These are phyloP conservation scores for Piaya cayana DNA, from an alignment of 2,113 vertebrate species.

Conservation along the genomic window DNA sequence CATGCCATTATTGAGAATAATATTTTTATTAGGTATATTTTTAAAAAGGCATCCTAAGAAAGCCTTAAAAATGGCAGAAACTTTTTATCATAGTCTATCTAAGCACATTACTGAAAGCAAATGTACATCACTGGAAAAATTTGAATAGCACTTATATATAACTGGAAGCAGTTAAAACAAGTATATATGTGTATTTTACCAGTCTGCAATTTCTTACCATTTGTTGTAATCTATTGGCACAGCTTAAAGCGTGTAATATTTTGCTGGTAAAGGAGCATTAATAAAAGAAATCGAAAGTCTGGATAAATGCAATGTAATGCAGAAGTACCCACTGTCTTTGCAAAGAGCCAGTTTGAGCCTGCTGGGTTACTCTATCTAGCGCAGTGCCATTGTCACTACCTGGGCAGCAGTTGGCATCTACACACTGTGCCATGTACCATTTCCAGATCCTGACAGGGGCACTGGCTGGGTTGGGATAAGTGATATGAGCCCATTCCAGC, in stretches of 20 bases:
- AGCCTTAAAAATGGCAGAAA: not conserved
- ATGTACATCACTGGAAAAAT: not conserved
- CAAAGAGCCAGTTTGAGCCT: not conserved
- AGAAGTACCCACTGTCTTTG: not conserved
- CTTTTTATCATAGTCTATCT: not conserved
- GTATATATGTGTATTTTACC: not conserved
- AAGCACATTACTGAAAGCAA: not conserved
- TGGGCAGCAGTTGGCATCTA: not conserved
- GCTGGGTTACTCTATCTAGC: not conserved
- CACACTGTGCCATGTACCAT: no score
- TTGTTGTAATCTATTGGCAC: not conserved
- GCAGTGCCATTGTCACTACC: not conserved
- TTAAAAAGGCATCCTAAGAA: rapidly evolving
- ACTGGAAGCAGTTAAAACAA: not conserved
- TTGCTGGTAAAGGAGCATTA: not conserved
- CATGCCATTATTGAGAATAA: not conserved
- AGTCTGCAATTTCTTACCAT: not conserved
- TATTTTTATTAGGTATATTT: not conserved
- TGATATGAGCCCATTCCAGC: not conserved
- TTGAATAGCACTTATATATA: not conserved
- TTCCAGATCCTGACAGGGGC: not conserved
- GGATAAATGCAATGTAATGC: not conserved
- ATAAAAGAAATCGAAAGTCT: not conserved
- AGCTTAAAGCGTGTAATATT: not conserved
- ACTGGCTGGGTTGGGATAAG: not conserved